Conservation (phyloP, 2,888 invertebrate genomes). For the Scrobipalpa atriplicella region DNA sequence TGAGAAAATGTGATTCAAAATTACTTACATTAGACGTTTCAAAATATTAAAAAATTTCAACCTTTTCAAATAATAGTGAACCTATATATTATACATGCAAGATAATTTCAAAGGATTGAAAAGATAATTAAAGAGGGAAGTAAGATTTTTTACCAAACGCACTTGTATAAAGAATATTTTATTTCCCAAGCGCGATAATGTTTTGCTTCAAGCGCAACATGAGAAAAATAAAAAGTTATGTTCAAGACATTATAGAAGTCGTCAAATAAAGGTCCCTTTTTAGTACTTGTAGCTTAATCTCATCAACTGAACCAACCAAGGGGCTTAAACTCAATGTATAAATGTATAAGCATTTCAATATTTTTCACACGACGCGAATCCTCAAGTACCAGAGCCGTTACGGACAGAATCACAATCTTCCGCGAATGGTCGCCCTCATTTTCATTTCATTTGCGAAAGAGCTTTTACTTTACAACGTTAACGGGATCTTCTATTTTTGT, state of each 20-base stretch:
- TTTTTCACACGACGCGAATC: constrained; percentile 62
- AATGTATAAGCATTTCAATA: constrained; percentile 53
- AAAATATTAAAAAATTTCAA: too few species aligned
- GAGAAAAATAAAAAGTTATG: neutral
- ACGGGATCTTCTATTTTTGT: constrained; percentile 4
- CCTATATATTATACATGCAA: too few species aligned
- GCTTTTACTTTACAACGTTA: neutral
- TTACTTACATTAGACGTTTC: too few species aligned
- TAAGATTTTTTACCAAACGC: too few species aligned
- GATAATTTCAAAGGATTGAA: too few species aligned
- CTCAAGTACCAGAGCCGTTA: constrained; percentile 48
- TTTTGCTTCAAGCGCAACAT: neutral
- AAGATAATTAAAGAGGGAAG: too few species aligned
- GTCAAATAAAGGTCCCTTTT: neutral
- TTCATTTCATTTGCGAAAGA: constrained; percentile 28
- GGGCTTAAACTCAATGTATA: constrained; percentile 37
- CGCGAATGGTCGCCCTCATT: constrained; percentile 41
- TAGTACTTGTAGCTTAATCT: constrained; percentile 1
- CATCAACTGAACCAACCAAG: constrained; percentile 38
- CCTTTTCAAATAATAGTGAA: too few species aligned
- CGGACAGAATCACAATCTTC: constrained; percentile 52
- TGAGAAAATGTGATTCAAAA: neutral
- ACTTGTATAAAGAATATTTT: too few species aligned
- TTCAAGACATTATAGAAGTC: neutral
- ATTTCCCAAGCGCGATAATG: neutral